These are phyloP conservation scores for Netta rufina DNA, from an alignment of 2,797 vertebrate genomes.

Conservation along the genomic window DNA sequence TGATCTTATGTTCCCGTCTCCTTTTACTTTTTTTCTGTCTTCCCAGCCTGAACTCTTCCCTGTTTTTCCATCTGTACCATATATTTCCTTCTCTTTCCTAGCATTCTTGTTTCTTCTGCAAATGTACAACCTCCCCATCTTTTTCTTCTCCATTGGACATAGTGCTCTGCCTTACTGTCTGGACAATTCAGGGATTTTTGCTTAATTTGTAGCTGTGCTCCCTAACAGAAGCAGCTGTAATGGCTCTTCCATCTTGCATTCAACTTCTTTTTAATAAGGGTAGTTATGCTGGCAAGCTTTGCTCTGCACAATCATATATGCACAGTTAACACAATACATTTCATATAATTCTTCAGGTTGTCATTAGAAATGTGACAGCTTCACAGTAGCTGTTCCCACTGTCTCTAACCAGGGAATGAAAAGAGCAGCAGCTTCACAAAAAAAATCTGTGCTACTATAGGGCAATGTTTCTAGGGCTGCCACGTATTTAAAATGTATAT, in stretches of 20 bases:
- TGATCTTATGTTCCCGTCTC: fast-evolving
- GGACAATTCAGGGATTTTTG: background rate
- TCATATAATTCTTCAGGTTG: background rate
- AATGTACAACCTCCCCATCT: background rate
- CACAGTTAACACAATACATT: background rate
- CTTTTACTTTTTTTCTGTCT: background rate
- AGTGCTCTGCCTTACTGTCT: background rate
- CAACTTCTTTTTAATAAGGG: background rate
- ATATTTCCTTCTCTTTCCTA: background rate
- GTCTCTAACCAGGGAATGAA: background rate
- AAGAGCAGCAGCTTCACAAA: background rate
- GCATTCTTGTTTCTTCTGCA: background rate
- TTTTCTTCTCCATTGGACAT: background rate
- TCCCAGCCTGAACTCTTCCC: background rate
- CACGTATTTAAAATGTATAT: background rate
- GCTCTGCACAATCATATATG: background rate
- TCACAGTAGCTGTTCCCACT: background rate
- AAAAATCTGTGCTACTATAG: background rate
- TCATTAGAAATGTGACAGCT: background rate
- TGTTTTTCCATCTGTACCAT: background rate
- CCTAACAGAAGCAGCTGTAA: background rate
- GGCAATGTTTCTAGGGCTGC: background rate
- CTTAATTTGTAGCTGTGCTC: background rate
- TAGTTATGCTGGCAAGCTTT: background rate
- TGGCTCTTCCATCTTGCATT: background rate